phyloP scores from a whole-genome alignment of 2,888 invertebrate genomes.

The Sinodicranocentrus sp. region DNA sequence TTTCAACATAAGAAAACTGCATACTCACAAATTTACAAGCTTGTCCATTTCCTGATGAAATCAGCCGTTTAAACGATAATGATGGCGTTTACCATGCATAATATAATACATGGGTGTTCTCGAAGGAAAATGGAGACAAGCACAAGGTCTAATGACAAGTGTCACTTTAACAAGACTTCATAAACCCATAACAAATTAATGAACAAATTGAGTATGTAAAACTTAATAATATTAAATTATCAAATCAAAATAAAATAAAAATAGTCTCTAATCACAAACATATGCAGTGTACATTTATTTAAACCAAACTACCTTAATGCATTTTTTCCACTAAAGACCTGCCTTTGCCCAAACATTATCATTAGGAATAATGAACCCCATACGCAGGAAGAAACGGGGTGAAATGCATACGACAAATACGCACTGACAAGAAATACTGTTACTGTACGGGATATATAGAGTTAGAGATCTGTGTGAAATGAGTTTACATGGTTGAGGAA shows the following conservation, averaged over 20 bases:
- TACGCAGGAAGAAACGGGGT: no score
- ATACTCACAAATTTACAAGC: not conserved
- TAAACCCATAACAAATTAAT: constrained; percentile 44
- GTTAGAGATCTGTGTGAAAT: no score
- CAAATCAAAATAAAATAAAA: constrained; percentile 43
- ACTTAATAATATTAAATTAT: constrained; percentile 53
- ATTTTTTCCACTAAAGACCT: no score
- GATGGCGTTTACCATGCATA: constrained; percentile 6
- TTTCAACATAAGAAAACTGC: not conserved
- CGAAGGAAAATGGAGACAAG: constrained; percentile 43
- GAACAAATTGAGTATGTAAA: constrained; percentile 41
- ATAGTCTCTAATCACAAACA: not conserved
- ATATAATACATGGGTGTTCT: not conserved
- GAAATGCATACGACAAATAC: no score
- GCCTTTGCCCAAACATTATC: no score
- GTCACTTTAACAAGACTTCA: constrained; percentile 51
- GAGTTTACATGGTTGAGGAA: no score
- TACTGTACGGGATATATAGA: no score
- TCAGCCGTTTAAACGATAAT: constrained; percentile 42
- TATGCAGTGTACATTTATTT: no score
- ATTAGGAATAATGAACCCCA: no score
- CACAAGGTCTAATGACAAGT: constrained; percentile 35
- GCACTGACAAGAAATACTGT: no score
- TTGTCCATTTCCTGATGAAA: constrained; percentile 42
- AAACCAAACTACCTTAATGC: no score